Conservation (phyloP, 2,797 vertebrate species). For the Arctocebus calabarensis region DNA sequence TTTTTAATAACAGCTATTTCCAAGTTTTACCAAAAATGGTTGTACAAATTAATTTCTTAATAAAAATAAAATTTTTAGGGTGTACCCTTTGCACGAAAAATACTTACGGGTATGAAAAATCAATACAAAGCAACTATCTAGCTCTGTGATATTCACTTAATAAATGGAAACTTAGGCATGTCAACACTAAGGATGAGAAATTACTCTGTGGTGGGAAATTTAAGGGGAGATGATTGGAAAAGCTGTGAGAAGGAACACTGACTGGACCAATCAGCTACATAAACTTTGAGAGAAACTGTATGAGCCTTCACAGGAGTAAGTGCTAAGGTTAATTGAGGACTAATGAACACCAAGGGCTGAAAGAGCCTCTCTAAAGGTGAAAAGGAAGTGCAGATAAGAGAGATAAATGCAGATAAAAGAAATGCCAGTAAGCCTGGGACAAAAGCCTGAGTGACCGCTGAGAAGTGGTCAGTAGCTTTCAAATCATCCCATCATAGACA, state of each 20-base stretch:
- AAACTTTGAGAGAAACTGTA: not conserved
- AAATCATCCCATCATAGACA: not conserved
- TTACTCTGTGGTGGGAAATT: not conserved
- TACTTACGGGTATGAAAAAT: not conserved
- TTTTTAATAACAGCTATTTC: constrained; percentile 7
- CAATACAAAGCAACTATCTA: not conserved
- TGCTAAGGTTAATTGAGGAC: not conserved
- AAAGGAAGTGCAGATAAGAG: not conserved
- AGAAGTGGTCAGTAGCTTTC: not conserved
- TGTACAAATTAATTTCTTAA: not conserved
- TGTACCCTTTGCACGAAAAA: not conserved
- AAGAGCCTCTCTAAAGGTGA: not conserved
- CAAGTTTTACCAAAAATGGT: not conserved
- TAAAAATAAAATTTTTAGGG: not conserved
- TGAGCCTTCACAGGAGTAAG: not conserved
- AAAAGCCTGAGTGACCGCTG: not conserved
- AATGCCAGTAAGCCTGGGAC: not conserved
- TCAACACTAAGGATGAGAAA: not conserved
- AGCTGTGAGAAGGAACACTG: not conserved
- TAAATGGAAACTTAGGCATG: not conserved
- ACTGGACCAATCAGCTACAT: not conserved
- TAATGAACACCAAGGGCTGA: not conserved
- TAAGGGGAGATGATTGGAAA: not conserved
- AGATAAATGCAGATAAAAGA: too few species aligned
- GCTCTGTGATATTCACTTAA: not conserved